Conservation (phyloP, 2,113 vertebrate species). For the Orthonyx spaldingii region DNA sequence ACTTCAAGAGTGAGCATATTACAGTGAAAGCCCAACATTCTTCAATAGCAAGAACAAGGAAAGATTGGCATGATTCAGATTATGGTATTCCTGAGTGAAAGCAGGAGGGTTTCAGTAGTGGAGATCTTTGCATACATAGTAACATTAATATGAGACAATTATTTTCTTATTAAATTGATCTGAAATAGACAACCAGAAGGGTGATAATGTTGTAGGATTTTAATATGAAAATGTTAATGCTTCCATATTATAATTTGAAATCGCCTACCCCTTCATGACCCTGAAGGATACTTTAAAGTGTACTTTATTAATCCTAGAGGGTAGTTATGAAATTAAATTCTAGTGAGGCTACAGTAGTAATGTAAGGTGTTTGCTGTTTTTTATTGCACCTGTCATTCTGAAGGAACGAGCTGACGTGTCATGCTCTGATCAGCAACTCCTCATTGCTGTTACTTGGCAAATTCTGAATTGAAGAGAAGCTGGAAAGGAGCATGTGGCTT, state of each 20-base stretch:
- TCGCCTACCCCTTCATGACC: background rate
- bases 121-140: background rate
- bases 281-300: background rate
- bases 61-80: background rate
- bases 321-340: background rate
- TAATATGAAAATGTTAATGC: background rate
- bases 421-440: background rate
- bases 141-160: background rate
- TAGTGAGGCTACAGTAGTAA: background rate
- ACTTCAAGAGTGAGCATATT: background rate
- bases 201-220: background rate
- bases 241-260: background rate
- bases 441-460: background rate
- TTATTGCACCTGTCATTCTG: background rate
- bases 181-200: background rate
- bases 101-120: background rate
- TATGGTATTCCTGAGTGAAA: background rate
- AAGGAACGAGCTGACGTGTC: background rate
- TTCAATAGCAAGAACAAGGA: background rate
- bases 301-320: background rate
- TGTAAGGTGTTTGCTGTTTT: background rate
- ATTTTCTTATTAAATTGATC: background rate
- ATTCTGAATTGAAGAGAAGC: background rate
- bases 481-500: background rate
- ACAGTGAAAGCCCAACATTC: background rate